Base-by-base conservation (phyloP, 1,140 invertebrate genomes). In the Drosophila jambulina region DNA sequence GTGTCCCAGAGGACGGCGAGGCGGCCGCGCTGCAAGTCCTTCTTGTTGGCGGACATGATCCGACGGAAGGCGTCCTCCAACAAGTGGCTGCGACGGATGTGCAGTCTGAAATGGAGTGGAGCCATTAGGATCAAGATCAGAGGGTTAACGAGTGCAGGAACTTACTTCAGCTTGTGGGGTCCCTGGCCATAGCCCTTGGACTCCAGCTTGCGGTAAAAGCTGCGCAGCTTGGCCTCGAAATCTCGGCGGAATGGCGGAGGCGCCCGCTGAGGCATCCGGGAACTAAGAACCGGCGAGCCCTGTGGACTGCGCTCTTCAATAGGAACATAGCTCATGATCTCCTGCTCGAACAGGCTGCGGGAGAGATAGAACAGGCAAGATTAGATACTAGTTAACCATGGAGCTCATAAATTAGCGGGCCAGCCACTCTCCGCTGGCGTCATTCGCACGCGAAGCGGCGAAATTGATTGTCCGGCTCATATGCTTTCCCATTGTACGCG, bases 261-360 rank as follows among this genome's bases (percentile, higher is more conserved):
- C 9, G 97, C 96, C 94, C 95, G 82, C 95, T 96, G 83, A 95
- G 96, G 83, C 97, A 94, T 71, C 96, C 95, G 75, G 96, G 94
- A 65, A 96, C 97, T 48, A 1, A 93, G 87, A 19, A 93, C 86
- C 49, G 83, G 91, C 84, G 90, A 91, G 83, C 87, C 93, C 88
- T 85, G 88, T 56, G 90, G 92, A 93, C 94, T 93, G 71, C 95
- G 91, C 90, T 95, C 94, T 80, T 94, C 95, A 61, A 96, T 96
- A 72, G 98, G 98, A 87, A 99, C 97, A 94, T 98, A 99, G 61
- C 97, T 98, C 98, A 99, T 99, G 88, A 99, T 99, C 94, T 99
- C 98, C 95, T 99, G 97, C 93, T 99, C 98, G 94, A 99, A 99
- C 81, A 99, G 95, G 94, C 98, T 98, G 94, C 36, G 95, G 29